phyloP scores from a whole-genome alignment of 1,140 invertebrate species.

The Oedothorax gibbosus region DNA sequence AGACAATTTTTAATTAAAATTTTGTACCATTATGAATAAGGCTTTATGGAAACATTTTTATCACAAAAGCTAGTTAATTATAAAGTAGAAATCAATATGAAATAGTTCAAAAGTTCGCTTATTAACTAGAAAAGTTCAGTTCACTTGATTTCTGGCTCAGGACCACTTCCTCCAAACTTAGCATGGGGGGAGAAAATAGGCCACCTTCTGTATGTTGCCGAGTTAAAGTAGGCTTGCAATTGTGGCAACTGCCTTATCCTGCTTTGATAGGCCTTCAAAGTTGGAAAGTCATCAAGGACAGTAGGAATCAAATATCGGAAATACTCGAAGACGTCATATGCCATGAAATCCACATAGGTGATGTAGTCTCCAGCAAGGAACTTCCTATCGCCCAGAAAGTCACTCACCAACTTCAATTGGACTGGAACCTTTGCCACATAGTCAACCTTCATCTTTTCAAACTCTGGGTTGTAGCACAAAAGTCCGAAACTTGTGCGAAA shows the following conservation, averaged over 20 bases:
- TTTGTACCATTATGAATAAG: no score
- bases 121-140: no score
- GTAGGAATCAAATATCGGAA: slow-evolving; percentile 67
- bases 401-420: slow-evolving; percentile 67
- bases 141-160: slow-evolving; percentile 22
- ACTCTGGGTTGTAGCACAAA: slow-evolving; percentile 59
- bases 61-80: no score
- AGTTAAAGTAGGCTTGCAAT: slow-evolving; percentile 68
- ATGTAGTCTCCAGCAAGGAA: slow-evolving; percentile 71
- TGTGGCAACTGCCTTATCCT: slow-evolving; percentile 67
- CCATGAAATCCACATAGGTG: slow-evolving; percentile 71
- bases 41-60: no score
- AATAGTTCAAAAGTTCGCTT: no score
- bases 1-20: no score
- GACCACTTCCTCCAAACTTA: slow-evolving; percentile 65
- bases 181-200: slow-evolving; percentile 68
- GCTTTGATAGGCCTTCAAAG: slow-evolving; percentile 68
- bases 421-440: slow-evolving; percentile 64
- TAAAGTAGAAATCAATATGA: no score
- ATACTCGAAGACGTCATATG: slow-evolving; percentile 72
- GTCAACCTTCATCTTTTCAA: slow-evolving; percentile 58
- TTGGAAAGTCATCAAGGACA: slow-evolving; percentile 68
- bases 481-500: slow-evolving; percentile 67
- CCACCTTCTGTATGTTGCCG: slow-evolving; percentile 65
- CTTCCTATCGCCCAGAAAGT: slow-evolving; percentile 69